Evolutionary conservation across 2,113 vertebrate species (phyloP), one percentile per base, ranked within the genome.

Genomic region (Cyphomyrus plagiostoma): DNA sequence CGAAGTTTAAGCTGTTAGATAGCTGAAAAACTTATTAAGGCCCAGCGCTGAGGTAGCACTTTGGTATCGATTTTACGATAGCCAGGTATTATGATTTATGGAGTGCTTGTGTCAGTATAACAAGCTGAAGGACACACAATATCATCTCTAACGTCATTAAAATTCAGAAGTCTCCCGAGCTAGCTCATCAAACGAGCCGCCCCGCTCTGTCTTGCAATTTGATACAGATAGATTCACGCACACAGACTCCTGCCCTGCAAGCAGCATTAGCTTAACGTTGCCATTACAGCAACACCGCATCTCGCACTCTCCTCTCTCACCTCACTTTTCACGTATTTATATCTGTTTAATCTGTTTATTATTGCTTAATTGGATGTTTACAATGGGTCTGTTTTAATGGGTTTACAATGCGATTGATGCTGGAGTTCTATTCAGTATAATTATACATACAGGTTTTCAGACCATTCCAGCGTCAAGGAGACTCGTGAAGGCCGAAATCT

Each of bases 71-170:
- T 99, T 99, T 99, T 99, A 98, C 98, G 97, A 99, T 99, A 98
- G 98, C 96, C 96, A 98, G 98, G 97, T 99, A 99, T 99, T 98
- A 99, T 99, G 98, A 99, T 99, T 99, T 99, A 99, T 99, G 98
- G 98, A 98, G 98, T 97, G 97, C 97, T 97, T 94, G 97, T 99
- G 98, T 98, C 98, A 99, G 97, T 99, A 97, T 98, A 99, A 99
- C 98, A 98, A 99, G 98, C 98, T 99, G 98, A 99, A 99, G 98
- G 98, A 99, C 98, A 99, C 98, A 98, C 98, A 99, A 98, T 99
- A 99, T 99, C 98, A 99, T 99, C 98, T 99, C 97, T 97, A 98
- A 97, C 98, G 98, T 99, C 98, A 99, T 99, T 99, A 99, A 99
- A 99, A 99, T 99, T 98, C 98, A 99, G 97, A 98, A 97, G 97